Conservation (phyloP, 1,140 invertebrate species). For the Caenorhabditis brenneri region DNA sequence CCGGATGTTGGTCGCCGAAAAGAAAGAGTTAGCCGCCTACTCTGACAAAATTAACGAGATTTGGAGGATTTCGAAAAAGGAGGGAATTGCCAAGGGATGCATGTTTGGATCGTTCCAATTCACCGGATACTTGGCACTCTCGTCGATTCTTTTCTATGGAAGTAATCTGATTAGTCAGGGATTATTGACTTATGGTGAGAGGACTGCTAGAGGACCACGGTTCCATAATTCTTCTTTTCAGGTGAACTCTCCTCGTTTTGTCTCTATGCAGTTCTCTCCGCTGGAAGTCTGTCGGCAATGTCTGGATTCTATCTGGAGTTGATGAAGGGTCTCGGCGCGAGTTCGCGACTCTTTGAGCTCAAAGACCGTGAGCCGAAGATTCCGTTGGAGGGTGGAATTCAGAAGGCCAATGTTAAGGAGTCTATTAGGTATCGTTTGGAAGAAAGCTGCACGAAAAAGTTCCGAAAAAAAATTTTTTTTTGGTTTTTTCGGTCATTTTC, state of each 20-base stretch:
- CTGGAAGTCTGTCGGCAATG: constrained; percentile 72
- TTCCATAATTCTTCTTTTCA: constrained; percentile 25
- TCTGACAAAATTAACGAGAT: constrained; percentile 79
- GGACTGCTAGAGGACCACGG: constrained; percentile 71
- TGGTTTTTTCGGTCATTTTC: no score
- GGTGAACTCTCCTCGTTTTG: constrained; percentile 69
- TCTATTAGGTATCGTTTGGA: constrained; percentile 66
- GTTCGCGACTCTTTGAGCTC: constrained; percentile 85
- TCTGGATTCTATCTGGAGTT: constrained; percentile 89
- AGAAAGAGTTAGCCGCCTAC: constrained; percentile 80
- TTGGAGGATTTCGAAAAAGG: constrained; percentile 82
- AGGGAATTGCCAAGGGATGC: constrained; percentile 83
- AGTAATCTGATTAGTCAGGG: constrained; percentile 84
- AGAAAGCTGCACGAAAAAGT: no score
- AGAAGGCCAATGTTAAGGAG: constrained; percentile 75
- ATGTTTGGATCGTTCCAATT: constrained; percentile 93
- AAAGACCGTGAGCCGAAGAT: constrained; percentile 83
- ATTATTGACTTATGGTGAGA: constrained; percentile 84
- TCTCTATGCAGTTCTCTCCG: constrained; percentile 66
- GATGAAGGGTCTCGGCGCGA: constrained; percentile 89
- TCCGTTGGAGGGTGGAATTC: constrained; percentile 68
- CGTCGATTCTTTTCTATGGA: constrained; percentile 91
- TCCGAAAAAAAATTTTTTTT: no score
- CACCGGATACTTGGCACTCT: constrained; percentile 87
- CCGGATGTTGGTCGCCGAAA: constrained; percentile 86